Evolutionary conservation across 2,797 vertebrate species (phyloP).

Genomic region (Orestias chungarensis): DNA sequence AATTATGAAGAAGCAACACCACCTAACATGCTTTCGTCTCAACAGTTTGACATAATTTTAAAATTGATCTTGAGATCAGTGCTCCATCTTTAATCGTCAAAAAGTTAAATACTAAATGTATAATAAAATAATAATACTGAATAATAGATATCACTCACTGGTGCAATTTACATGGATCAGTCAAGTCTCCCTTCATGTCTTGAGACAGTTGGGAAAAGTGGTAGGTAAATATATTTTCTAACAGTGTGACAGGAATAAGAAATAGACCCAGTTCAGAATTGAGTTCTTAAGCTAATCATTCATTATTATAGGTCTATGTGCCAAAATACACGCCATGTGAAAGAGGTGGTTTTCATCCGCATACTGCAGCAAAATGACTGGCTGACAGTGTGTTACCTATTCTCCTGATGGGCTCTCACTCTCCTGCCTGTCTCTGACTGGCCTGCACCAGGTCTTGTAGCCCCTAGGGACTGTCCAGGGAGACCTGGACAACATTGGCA

Average conservation of each 20-base stretch:
- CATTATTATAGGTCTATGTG: conserved; percentile 71
- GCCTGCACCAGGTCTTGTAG: conserved; percentile 58
- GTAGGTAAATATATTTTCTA: conserved; percentile 69
- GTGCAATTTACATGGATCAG: conserved; percentile 54
- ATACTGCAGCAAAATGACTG: conserved; percentile 56
- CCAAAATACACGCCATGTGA: conserved; percentile 78
- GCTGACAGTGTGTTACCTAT: conserved; percentile 68
- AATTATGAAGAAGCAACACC: background rate
- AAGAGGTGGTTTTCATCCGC: conserved; percentile 75
- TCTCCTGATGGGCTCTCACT: conserved; percentile 68
- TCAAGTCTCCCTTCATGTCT: conserved; percentile 53
- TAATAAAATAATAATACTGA: too few species aligned
- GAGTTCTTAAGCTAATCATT: conserved; percentile 76
- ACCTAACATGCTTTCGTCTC: background rate
- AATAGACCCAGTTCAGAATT: conserved; percentile 63
- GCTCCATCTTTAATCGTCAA: conserved; percentile 7
- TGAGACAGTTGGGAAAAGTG: conserved; percentile 62
- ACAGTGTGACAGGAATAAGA: conserved; percentile 75
- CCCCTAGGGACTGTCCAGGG: conserved; percentile 62
- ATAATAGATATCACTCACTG: conserved; percentile 47
- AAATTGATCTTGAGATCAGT: conserved; percentile 22
- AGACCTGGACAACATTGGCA: conserved; percentile 74
- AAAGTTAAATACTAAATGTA: too few species aligned
- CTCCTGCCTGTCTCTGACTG: conserved; percentile 66
- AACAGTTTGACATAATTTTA: conserved; percentile 2